Evolutionary conservation across 2,888 invertebrate genomes (phyloP).

Genomic region (Ophion obscuratus): DNA sequence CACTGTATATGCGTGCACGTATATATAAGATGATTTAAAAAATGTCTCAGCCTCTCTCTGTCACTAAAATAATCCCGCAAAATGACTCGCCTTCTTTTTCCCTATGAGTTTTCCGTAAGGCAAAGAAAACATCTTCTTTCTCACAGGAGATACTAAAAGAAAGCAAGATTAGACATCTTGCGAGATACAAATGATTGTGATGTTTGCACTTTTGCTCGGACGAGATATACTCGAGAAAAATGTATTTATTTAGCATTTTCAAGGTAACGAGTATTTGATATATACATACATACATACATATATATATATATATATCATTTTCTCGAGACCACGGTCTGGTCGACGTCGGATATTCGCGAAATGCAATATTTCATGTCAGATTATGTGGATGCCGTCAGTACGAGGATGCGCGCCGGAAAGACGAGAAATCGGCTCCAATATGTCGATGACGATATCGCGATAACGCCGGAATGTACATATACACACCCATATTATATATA

Average conservation of each 20-base stretch:
- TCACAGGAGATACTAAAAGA: no score
- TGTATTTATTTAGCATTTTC: not conserved
- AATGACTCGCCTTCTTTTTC: no score
- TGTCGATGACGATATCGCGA: constrained; percentile 73
- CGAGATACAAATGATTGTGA: no score
- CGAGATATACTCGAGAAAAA: not conserved
- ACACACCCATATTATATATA: not conserved
- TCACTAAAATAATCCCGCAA: no score
- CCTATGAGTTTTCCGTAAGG: no score
- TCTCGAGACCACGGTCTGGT: constrained; percentile 11
- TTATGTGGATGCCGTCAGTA: constrained; percentile 68
- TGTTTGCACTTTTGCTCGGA: no score
- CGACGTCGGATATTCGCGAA: constrained; percentile 69
- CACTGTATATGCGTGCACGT: no score
- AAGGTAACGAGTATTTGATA: not conserved
- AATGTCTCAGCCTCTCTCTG: no score
- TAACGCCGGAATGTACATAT: constrained; percentile 9
- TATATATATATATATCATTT: not conserved
- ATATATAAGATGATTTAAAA: no score
- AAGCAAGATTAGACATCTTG: no score
- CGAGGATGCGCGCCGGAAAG: constrained; percentile 40
- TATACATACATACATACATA: not conserved
- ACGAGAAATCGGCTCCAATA: constrained; percentile 63
- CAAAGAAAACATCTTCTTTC: no score
- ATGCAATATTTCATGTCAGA: constrained; percentile 79